Evolutionary conservation across 1,140 invertebrate genomes (phyloP), one percentile per base, ranked within the genome.

Genomic region (Drosophila bifasciata): DNA sequence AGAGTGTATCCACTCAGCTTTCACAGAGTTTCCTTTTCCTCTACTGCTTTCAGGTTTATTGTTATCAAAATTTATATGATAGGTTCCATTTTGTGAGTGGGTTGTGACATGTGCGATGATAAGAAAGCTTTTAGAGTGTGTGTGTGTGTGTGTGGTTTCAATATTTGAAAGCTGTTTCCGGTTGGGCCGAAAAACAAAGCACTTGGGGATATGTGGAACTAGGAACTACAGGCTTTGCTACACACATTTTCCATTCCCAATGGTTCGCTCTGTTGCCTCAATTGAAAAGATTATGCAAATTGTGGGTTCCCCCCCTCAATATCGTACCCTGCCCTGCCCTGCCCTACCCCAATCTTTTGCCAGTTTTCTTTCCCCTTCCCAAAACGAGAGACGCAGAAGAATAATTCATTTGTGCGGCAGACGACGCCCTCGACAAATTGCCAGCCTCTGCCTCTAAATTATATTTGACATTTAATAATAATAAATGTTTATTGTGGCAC

Each of bases 401-500:
- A 51, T 80, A 71, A 61, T 59, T 79, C 56, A 70, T 58, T 58
- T 58, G 39, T 32, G 28, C 19, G 15, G 13, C 44, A 59, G 40
- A 59, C 66, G 40, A 59, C 66, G 67, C 57, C 58, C 39, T 39
- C 68, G 45, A 43, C 79, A 83, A 74, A 74, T 81, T 74, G 62
- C 63, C 69, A 62, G 64, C 43, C 11, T 21, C 11, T n/a, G n/a
- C n/a, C n/a, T 68, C 50, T 73, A 73, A 81, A 77, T 83, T 73
- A 67, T 77, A 69, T 81, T 83, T 81, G 79, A 81, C 79, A 81
- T 69, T 74, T 63, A 67, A 77, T 75, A 67, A 77, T 75, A 75
- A 75, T 59, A 75, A 75, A 66, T 41, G 69, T 80, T 79, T 61
- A 76, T 80, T 57, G 64, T 51, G 41, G 41, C 41, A 25, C 39